Conservation (phyloP, 2,888 invertebrate genomes). For the Ormia ochracea region DNA sequence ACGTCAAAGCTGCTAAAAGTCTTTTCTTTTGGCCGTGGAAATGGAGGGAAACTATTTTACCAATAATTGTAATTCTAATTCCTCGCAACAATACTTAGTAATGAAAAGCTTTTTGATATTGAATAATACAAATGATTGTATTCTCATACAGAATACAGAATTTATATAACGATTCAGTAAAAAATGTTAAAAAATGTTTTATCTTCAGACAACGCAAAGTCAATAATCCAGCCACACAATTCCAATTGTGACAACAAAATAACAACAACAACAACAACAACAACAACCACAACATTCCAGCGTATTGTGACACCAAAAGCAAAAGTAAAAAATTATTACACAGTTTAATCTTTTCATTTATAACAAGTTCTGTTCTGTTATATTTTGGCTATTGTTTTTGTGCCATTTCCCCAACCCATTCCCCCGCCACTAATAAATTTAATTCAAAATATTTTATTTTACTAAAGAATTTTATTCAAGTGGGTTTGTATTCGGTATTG, state of each 20-base stretch:
- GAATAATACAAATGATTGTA: too few species aligned
- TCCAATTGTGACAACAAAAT: not conserved
- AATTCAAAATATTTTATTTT: constrained; percentile 35
- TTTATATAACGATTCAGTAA: too few species aligned
- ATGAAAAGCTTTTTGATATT: too few species aligned
- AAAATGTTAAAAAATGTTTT: too few species aligned
- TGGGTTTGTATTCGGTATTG: constrained; percentile 27
- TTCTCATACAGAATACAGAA: too few species aligned
- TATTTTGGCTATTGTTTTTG: not conserved
- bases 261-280: too few species aligned
- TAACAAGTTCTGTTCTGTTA: constrained; percentile 2
- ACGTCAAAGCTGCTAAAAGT: too few species aligned
- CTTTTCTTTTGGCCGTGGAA: too few species aligned
- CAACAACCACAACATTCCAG: not conserved
- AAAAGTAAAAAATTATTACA: not conserved
- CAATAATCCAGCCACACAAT: not conserved
- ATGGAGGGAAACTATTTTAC: too few species aligned
- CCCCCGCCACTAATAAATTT: constrained; percentile 56
- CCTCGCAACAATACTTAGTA: too few species aligned
- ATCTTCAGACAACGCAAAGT: constrained; percentile 21
- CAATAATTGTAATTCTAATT: too few species aligned
- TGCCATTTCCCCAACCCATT: not conserved
- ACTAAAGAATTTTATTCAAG: not conserved
- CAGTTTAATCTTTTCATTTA: constrained; percentile 18
- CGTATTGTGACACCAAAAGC: constrained; percentile 6